These are phyloP conservation scores for Silvanus unidentatus DNA, from an alignment of 2,888 invertebrate genomes.

Conservation along the genomic window DNA sequence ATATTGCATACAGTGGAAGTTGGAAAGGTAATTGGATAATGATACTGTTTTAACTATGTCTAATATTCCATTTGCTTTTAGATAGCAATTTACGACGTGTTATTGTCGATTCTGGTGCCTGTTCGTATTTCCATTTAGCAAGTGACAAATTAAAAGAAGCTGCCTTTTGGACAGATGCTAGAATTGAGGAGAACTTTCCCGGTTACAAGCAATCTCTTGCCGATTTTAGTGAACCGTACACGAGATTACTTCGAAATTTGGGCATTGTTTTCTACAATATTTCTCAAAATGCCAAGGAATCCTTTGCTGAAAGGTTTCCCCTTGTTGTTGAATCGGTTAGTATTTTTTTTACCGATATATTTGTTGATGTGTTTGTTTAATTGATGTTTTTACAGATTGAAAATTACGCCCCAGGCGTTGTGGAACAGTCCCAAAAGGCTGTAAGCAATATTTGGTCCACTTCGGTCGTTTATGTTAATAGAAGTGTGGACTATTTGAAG, in stretches of 20 bases:
- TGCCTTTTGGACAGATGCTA: conserved; percentile 58
- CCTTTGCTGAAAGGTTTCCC: conserved; percentile 44
- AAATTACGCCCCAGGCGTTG: conserved; percentile 65
- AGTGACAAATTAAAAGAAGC: conserved; percentile 57
- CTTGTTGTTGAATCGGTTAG: conserved; percentile 51
- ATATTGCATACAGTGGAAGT: conserved; percentile 56
- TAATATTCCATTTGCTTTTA: conserved; percentile 6
- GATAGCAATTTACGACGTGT: conserved; percentile 53
- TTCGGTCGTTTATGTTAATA: conserved; percentile 50
- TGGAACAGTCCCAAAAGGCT: conserved; percentile 53
- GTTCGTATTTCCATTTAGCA: conserved; percentile 58
- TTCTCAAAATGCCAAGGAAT: conserved; percentile 27
- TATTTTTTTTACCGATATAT: conserved; percentile 18
- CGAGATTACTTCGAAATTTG: conserved; percentile 55
- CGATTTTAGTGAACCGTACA: conserved; percentile 57
- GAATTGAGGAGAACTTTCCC: conserved; percentile 64
- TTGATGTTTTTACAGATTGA: conserved; percentile 52
- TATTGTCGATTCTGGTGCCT: conserved; percentile 59
- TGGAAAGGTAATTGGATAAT: conserved; percentile 57
- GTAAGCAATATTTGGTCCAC: conserved; percentile 48
- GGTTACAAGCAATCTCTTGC: conserved; percentile 56
- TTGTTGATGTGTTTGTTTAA: background rate
- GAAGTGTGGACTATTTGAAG: conserved; percentile 57
- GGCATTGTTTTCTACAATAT: conserved; percentile 52
- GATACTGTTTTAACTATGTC: background rate